phyloP scores from a whole-genome alignment of 2,113 vertebrate genomes.

The Trogon surrucura region DNA sequence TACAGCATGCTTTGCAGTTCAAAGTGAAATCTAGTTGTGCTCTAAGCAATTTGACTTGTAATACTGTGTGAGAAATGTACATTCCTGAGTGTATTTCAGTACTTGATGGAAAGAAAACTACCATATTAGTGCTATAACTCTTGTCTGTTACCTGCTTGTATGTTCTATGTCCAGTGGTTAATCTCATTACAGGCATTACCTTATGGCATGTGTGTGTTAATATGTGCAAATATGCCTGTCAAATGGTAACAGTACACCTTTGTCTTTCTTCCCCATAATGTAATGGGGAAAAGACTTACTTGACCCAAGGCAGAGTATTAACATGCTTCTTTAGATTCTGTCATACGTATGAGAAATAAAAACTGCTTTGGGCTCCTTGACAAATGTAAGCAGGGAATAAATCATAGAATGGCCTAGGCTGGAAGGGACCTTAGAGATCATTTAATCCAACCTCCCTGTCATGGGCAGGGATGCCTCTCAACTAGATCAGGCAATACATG shows the following conservation, averaged over 20 bases:
- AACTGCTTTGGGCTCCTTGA: neutral
- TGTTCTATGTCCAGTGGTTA: neutral
- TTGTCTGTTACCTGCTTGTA: neutral
- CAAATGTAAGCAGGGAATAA: neutral
- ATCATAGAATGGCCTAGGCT: no score
- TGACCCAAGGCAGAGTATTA: neutral
- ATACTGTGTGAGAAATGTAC: rapidly evolving
- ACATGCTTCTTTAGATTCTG: rapidly evolving
- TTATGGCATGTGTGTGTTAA: neutral
- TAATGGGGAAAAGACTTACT: neutral
- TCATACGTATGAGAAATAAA: rapidly evolving
- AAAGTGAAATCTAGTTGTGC: neutral
- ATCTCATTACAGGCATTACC: neutral
- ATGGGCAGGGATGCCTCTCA: no score
- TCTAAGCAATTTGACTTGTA: neutral
- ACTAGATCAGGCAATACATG: no score
- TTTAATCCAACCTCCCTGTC: no score
- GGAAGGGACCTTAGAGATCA: no score
- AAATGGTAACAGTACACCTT: neutral
- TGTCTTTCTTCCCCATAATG: rapidly evolving
- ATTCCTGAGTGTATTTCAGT: rapidly evolving
- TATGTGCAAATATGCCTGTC: neutral
- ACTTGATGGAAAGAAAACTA: neutral
- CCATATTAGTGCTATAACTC: neutral
- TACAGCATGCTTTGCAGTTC: neutral